Base-by-base conservation (phyloP, 2,113 vertebrate genomes). In the Suricata suricatta region DNA sequence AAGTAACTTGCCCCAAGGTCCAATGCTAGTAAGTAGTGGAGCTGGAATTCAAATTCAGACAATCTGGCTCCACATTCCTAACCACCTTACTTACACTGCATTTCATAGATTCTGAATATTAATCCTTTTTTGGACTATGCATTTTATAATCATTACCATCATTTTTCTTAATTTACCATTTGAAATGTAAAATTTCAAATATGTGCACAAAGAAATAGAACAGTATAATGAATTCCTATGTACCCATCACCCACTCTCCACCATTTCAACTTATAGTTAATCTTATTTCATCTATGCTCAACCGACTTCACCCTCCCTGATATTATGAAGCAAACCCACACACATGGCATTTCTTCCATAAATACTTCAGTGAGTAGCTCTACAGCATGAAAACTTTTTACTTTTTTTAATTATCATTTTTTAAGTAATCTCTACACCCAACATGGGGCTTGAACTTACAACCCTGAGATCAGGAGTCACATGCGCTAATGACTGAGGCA, bases 161-260 rank as follows among this genome's bases (percentile, higher is more conserved):
- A 54, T 89, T 96, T 44, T 95, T 80, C 71, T 54, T 41, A 76
- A 88, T 21, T 64, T 90, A 44, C 8, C 52, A 92, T 63, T 79
- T 97, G 87, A 91, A 93, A 85, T 81, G 68, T 50, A 87, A 97
- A 97, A 7, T 90, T 92, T 35, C 50, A 93, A 76, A 96, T 88
- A 76, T 4, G 86, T 35, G 66, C 17, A 35, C 84, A 93, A 72
- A 72, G 52, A 83, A 11, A 64, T 5, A 44, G 23, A 79, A 77
- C 5, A 52, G 50, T 29, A 41, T 72, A 85, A 52, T 81, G 44
- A 82, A 66, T 3, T 7, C 38, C 68, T 77, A 23, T 31, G 29
- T 64, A 88, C 21, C 25, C 15, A 88, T 74, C 63, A 69, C 9
- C 27, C 47, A 81, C 29, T 77, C 92, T 93, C 60, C 94, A 54